Evolutionary conservation across 2,113 vertebrate species (phyloP).

Genomic region (Chitala chitala): DNA sequence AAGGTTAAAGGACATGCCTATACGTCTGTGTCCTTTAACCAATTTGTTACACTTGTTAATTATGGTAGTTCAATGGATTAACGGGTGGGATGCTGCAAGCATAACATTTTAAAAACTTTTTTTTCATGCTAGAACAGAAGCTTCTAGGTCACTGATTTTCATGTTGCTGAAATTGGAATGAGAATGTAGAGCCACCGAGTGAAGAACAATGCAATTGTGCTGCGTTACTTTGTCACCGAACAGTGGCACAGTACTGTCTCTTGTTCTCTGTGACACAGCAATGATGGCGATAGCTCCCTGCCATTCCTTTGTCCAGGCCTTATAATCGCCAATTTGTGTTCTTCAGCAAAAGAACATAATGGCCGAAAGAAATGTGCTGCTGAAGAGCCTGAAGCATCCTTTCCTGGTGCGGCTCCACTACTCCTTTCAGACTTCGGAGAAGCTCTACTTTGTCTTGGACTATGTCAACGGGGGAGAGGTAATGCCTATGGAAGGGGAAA

Average conservation of each 20-base stretch:
- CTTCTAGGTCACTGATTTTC: neutral
- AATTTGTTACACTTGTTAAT: too few relatives aligned
- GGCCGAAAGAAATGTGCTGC: slow-evolving; percentile 90
- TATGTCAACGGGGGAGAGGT: slow-evolving; percentile 98
- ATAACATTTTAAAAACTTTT: too few relatives aligned
- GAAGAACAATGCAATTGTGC: slow-evolving; percentile 5
- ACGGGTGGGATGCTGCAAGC: too few relatives aligned
- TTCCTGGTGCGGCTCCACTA: slow-evolving; percentile 94
- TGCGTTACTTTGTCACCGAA: neutral
- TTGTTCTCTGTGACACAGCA: slow-evolving; percentile 6
- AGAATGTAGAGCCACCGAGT: neutral
- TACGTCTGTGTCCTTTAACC: neutral
- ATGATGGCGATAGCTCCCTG: slow-evolving; percentile 37
- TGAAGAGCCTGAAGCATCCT: slow-evolving; percentile 90
- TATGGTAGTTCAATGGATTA: too few relatives aligned
- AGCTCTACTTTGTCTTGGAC: slow-evolving; percentile 97
- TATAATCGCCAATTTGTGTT: slow-evolving; percentile 20
- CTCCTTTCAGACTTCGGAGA: slow-evolving; percentile 94
- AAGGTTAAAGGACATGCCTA: neutral
- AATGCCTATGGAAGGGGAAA: slow-evolving; percentile 17
- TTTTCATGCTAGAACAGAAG: too few relatives aligned
- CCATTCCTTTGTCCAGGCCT: slow-evolving; percentile 18
- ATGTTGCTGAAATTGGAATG: neutral
- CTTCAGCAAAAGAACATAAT: slow-evolving; percentile 93
- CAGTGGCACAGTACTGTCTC: neutral